Base-by-base conservation (phyloP, 2,113 vertebrate species). In the Blennius ocellaris region DNA sequence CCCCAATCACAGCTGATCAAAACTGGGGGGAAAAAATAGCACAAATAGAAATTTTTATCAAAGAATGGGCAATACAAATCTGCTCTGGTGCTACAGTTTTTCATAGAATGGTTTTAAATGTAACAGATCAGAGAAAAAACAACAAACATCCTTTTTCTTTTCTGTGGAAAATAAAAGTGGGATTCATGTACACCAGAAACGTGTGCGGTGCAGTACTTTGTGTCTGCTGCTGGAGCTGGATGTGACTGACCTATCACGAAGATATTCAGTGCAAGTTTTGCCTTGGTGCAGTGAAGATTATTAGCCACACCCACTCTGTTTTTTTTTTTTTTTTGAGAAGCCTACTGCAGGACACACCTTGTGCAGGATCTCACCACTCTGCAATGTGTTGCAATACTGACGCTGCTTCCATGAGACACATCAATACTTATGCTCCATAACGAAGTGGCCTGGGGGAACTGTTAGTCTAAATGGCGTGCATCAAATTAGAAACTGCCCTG, bases 51-150 rank as follows among this genome's bases (percentile, higher is more conserved):
- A 64, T 93, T 93, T 93, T 92, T 85, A 89, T 82, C 76, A 92
- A 91, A 77, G 73, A 82, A 89, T 74, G 89, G 85, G 90, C 89
- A 89, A 90, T 77, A 70, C 74, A 73, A 87, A 90, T 76, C 85
- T 92, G 88, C 93, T 93, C 92, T 90, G 93, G 90, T 93, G 92
- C 93, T 94, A 93, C 89, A 81, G 87, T 92, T 92, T 94, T 93
- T 91, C 89, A 89, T 80, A 86, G 78, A 86, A 78, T 76, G 90
- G 84, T 91, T 92, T 90, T 90, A 86, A 92, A 87, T 90, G 90
- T 90, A 92, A 92, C 65, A 78, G 77, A 88, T 83, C 77, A 89
- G 85, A 81, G 86, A 83, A 78, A 82, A 69, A 66, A 76, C 71
- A 72, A 12, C 3, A 38, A 85, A 78, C 63, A 82, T 60, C 69